Percentiles rank a stretch among this genome's conserved stretches.
Evolutionary conservation across 2,888 invertebrate genomes (phyloP).

Genomic region (Agrochola lychnidis): DNA sequence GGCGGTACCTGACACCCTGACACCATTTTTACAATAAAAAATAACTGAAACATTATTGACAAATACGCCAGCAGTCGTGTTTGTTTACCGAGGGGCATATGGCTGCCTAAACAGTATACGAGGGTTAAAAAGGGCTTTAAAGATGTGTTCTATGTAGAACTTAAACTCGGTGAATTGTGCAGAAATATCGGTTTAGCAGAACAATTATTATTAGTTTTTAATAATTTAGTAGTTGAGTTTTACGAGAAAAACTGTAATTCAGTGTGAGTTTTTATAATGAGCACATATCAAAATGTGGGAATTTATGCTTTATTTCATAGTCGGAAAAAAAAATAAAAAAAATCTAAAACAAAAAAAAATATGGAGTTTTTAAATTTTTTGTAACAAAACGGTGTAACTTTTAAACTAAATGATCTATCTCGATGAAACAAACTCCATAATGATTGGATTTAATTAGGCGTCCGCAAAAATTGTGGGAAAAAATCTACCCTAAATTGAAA

Average conservation of each 20-base stretch:
- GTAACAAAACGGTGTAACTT: too few species aligned
- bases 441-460: too few species aligned
- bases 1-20: slow-evolving; percentile 18
- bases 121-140: slow-evolving; percentile 4
- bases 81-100: slow-evolving; percentile 15
- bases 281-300: too few species aligned
- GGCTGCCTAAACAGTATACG: slow-evolving; percentile 10
- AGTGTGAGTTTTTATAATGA: too few species aligned
- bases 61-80: slow-evolving; percentile 29
- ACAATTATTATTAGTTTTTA: not conserved
- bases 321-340: too few species aligned
- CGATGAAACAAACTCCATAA: too few species aligned
- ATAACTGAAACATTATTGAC: slow-evolving; percentile 29
- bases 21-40: slow-evolving; percentile 38
- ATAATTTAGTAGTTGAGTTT: not conserved
- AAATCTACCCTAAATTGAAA: too few species aligned
- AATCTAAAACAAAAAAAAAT: too few species aligned
- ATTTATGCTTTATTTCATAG: too few species aligned
- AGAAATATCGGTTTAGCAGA: not conserved
- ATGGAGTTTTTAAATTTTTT: too few species aligned
- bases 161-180: not conserved
- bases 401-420: too few species aligned
- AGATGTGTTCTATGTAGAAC: not conserved
- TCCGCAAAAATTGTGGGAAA: too few species aligned
- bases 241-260: not conserved